These are phyloP conservation scores for Epinotia demarniana DNA, from an alignment of 2,888 invertebrate genomes.

Conservation along the genomic window DNA sequence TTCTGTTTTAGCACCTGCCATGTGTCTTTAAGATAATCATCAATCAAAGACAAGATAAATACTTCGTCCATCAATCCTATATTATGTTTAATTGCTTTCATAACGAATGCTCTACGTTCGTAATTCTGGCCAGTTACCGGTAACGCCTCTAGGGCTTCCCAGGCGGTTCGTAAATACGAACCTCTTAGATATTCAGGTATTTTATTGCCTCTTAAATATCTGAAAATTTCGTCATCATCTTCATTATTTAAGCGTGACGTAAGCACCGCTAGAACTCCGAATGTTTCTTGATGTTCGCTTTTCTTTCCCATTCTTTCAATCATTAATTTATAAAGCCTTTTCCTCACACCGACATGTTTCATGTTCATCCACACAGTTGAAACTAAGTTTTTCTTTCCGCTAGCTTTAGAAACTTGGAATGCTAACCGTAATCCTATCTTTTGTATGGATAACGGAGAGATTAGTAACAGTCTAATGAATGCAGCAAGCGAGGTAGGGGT, in stretches of 20 bases:
- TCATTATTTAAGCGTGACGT: slow-evolving; percentile 58
- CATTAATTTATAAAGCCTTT: slow-evolving; percentile 58
- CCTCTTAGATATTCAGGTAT: slow-evolving; percentile 54
- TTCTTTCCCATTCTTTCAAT: slow-evolving; percentile 52
- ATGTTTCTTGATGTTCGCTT: slow-evolving; percentile 51
- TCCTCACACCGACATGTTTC: slow-evolving; percentile 62
- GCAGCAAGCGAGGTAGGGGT: slow-evolving; percentile 53
- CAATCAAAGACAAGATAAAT: slow-evolving; percentile 53
- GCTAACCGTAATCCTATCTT: slow-evolving; percentile 67
- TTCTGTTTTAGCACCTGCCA: slow-evolving; percentile 49
- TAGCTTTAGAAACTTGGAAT: slow-evolving; percentile 59
- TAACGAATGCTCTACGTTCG: slow-evolving; percentile 49
- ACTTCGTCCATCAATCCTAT: slow-evolving; percentile 54
- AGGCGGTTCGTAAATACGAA: slow-evolving; percentile 55
- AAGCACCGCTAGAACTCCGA: slow-evolving; percentile 57
- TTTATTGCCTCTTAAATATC: slow-evolving; percentile 49
- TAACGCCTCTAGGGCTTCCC: slow-evolving; percentile 58
- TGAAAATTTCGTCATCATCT: slow-evolving; percentile 61
- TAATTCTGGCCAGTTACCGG: slow-evolving; percentile 54
- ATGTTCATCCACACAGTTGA: slow-evolving; percentile 59
- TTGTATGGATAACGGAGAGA: slow-evolving; percentile 63
- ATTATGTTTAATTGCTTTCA: slow-evolving; percentile 51
- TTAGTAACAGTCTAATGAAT: slow-evolving; percentile 59
- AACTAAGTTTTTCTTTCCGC: slow-evolving; percentile 56
- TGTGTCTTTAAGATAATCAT: slow-evolving; percentile 54